phyloP scores from a whole-genome alignment of 1,140 invertebrate species.

The Piezodorus guildinii region DNA sequence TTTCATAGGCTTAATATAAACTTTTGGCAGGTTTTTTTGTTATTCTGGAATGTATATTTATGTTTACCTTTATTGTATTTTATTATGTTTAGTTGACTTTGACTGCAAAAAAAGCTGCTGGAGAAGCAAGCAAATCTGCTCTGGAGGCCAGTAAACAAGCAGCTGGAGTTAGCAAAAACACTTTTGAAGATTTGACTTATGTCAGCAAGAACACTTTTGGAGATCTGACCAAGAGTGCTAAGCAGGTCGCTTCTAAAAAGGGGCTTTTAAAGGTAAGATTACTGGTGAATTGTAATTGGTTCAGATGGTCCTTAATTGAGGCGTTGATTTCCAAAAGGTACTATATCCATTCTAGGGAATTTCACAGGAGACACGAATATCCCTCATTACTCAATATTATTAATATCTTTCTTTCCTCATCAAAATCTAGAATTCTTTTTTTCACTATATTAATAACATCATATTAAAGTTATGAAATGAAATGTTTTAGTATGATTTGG shows the following conservation, averaged over 20 bases:
- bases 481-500: too few relatives aligned
- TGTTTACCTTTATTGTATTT: constrained; percentile 27
- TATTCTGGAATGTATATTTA: background rate
- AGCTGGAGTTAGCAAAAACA: constrained; percentile 76
- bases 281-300: too few relatives aligned
- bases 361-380: too few relatives aligned
- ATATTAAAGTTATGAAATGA: too few relatives aligned
- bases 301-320: too few relatives aligned
- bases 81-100: constrained; percentile 49
- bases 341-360: too few relatives aligned
- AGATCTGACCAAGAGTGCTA: constrained; percentile 82
- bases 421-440: too few relatives aligned
- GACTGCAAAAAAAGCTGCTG: constrained; percentile 78
- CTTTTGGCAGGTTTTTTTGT: too few relatives aligned
- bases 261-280: constrained; percentile 59
- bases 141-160: constrained; percentile 76
- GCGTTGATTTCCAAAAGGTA: too few relatives aligned
- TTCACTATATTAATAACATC: too few relatives aligned
- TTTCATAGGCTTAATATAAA: background rate
- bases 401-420: too few relatives aligned
- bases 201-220: constrained; percentile 75
- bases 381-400: too few relatives aligned
- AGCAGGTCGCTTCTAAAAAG: constrained; percentile 74
- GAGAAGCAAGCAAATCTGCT: constrained; percentile 73
- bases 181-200: constrained; percentile 74